A percentile compares a stretch with the other conserved stretches of the same genome.
Evolutionary conservation across 1,140 invertebrate genomes (phyloP).

Genomic region (Parasteatoda tepidariorum): DNA sequence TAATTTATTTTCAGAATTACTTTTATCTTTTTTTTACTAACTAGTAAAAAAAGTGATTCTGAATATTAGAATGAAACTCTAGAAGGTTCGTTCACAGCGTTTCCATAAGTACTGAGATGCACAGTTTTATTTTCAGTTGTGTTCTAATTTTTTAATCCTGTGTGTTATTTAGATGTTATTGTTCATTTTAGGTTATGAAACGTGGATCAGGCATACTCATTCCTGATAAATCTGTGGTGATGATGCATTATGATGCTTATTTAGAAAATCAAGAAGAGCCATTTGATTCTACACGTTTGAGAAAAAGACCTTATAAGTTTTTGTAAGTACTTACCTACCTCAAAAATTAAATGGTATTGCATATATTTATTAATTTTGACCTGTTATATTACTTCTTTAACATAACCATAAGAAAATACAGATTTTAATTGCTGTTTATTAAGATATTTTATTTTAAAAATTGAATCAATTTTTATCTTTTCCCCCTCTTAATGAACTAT

Average conservation of each 20-base stretch:
- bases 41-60: too few relatives aligned
- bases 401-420: too few relatives aligned
- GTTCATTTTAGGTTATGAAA: slow-evolving; percentile 64
- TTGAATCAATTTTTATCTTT: too few relatives aligned
- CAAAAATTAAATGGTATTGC: too few relatives aligned
- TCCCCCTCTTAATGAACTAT: too few relatives aligned
- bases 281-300: slow-evolving; percentile 77
- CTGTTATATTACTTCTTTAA: too few relatives aligned
- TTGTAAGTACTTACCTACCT: slow-evolving; percentile 61
- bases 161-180: neutral
- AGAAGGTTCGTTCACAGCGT: neutral
- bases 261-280: slow-evolving; percentile 78
- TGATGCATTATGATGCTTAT: slow-evolving; percentile 78
- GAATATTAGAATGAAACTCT: neutral
- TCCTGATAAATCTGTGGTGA: slow-evolving; percentile 73
- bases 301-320: slow-evolving; percentile 69
- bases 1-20: too few relatives aligned
- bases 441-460: too few relatives aligned
- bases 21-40: neutral
- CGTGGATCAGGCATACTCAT: slow-evolving; percentile 74
- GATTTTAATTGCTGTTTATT: too few relatives aligned
- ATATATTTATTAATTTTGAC: too few relatives aligned
- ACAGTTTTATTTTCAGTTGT: neutral
- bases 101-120: neutral
- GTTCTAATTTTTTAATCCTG: neutral